Conservation (phyloP, 2,797 vertebrate species). For the Artibeus jamaicensis region DNA sequence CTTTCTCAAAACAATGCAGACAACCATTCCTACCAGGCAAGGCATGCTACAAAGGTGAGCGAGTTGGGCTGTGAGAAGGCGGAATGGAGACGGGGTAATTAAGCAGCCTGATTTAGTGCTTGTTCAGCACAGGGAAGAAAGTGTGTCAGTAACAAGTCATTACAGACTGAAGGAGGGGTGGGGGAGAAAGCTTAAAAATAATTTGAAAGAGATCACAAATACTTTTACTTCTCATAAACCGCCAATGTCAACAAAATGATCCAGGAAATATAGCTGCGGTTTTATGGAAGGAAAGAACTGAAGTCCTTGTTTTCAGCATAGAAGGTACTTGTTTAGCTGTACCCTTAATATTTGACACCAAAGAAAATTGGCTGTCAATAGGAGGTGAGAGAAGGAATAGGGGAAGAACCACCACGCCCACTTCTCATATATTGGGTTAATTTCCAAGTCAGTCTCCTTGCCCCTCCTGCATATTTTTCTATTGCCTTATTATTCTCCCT, state of each 20-base stretch:
- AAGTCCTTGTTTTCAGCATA: conserved; percentile 56
- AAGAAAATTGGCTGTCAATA: neutral
- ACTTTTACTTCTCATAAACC: conserved; percentile 66
- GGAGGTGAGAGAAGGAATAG: neutral
- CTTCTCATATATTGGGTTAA: neutral
- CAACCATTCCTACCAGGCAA: neutral
- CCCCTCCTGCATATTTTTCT: neutral
- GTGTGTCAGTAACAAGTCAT: conserved; percentile 51
- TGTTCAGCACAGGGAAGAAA: conserved; percentile 54
- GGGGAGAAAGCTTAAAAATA: conserved; percentile 58
- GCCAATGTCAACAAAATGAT: conserved; percentile 66
- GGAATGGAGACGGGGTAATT: conserved; percentile 43
- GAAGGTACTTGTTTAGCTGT: conserved; percentile 54
- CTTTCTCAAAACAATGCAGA: conserved; percentile 40
- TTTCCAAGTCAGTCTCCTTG: neutral
- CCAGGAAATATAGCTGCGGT: conserved; percentile 66
- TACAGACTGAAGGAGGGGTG: conserved; percentile 19
- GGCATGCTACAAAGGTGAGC: neutral
- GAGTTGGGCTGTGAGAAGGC: conserved; percentile 28
- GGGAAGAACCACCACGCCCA: neutral
- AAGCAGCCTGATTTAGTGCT: conserved; percentile 54
- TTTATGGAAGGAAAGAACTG: conserved; percentile 59
- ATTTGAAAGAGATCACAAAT: conserved; percentile 71
- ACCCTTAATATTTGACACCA: conserved; percentile 2
- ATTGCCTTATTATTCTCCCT: neutral